Percentiles rank a stretch among this genome's conserved stretches.
Conservation (phyloP, 1,140 invertebrate species). For the Sminthurides bifidus region DNA sequence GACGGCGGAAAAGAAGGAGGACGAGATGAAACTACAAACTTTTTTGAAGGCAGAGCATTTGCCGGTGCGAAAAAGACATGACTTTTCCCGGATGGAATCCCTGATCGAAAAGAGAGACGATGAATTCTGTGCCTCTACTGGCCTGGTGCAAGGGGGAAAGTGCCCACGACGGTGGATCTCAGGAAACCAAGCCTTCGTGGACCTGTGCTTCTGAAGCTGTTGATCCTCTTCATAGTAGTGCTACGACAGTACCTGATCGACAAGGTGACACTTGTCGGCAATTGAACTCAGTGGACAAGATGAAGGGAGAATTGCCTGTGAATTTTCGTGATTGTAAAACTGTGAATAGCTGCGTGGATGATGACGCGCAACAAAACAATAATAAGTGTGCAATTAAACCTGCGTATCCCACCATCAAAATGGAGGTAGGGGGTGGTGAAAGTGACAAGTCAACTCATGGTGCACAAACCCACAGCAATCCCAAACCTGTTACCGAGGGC, state of each 20-base stretch:
- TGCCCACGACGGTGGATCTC: not conserved
- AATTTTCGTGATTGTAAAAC: not conserved
- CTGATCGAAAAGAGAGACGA: conserved; percentile 28
- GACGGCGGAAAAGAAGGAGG: not conserved
- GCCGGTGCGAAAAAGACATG: conserved; percentile 17
- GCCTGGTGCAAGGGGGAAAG: not conserved
- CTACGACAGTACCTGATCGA: not conserved
- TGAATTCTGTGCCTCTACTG: conserved; percentile 16
- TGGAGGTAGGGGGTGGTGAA: too few relatives aligned
- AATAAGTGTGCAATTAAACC: not conserved
- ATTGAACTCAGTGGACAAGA: too few relatives aligned
- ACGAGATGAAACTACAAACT: not conserved
- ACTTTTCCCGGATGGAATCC: conserved; percentile 28
- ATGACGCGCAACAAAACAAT: not conserved
- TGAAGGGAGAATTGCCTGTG: too few relatives aligned
- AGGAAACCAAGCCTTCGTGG: not conserved
- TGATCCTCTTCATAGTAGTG: not conserved
- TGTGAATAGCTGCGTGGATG: not conserved
- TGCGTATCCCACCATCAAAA: not conserved
- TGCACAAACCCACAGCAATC: too few relatives aligned
- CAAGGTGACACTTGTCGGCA: not conserved
- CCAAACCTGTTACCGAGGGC: too few relatives aligned
- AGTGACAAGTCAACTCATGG: too few relatives aligned
- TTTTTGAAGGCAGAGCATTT: not conserved
- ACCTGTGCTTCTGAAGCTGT: not conserved